phyloP scores from a whole-genome alignment of 2,113 vertebrate species.

The Silurus meridionalis region DNA sequence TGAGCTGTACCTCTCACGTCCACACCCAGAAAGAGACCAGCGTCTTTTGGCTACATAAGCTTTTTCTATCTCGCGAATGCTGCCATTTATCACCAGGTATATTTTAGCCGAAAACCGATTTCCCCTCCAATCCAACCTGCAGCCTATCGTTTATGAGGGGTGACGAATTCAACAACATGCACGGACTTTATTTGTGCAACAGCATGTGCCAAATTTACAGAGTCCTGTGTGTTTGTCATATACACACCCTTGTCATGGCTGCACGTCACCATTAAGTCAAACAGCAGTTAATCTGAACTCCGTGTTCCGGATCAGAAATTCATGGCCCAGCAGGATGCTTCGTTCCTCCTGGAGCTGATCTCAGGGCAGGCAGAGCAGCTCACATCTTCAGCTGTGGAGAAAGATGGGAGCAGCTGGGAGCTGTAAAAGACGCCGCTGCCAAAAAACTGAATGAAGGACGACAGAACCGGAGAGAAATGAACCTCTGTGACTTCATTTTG shows the following conservation, averaged over 20 bases:
- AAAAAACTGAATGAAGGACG: constrained; percentile 25
- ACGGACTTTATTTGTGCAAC: constrained; percentile 58
- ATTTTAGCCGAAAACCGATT: constrained; percentile 54
- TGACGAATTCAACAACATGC: constrained; percentile 62
- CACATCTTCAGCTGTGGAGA: constrained; percentile 17
- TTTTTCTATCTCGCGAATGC: constrained; percentile 52
- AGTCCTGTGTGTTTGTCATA: constrained; percentile 65
- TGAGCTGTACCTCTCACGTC: constrained; percentile 20
- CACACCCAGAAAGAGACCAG: constrained; percentile 10
- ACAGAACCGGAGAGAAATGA: constrained; percentile 16
- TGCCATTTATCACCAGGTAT: constrained; percentile 51
- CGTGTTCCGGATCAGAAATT: constrained; percentile 44
- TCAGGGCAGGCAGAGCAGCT: constrained; percentile 20
- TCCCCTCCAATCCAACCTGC: constrained; percentile 54
- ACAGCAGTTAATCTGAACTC: constrained; percentile 45
- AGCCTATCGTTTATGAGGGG: constrained; percentile 63
- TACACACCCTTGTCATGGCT: constrained; percentile 47
- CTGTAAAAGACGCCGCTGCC: constrained; percentile 19
- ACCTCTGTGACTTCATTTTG: background rate
- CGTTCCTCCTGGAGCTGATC: constrained; percentile 23
- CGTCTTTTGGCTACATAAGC: constrained; percentile 40
- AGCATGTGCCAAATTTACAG: constrained; percentile 66
- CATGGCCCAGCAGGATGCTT: constrained; percentile 28
- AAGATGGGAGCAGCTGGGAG: constrained; percentile 29
- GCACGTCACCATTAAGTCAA: constrained; percentile 30